Evolutionary conservation across 2,113 vertebrate species (phyloP), one percentile per base, ranked within the genome.

Genomic region (Callionymus lyra): DNA sequence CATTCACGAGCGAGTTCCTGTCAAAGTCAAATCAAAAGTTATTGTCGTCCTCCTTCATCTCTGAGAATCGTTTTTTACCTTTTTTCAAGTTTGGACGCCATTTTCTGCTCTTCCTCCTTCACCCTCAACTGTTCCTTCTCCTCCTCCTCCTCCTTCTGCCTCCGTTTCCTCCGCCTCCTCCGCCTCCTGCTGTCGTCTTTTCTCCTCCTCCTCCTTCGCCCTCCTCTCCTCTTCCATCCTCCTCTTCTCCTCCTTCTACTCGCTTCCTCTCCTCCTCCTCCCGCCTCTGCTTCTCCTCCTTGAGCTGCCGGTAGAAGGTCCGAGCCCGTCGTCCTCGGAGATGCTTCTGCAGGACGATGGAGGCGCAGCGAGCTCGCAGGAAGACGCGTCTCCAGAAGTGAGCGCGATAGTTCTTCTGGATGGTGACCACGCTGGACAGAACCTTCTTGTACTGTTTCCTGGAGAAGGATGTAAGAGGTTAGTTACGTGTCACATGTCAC

Each of bases 371-470:
- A 56, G 90, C 70, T 2, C 73, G 81, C 55, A 86, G 76, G 66
- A 88, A 88, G 16, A 52, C 55, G 6, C 81, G 80, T 55, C 87
- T 84, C 87, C 89, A 90, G 76, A 87, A 91, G 65, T 89, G 80
- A 0, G 90, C 87, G 0, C 90, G 87, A 69, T 89, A 92, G 80
- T 91, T 89, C 81, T 91, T 92, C 77, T 94, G 92, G 72, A 94
- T 90, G 55, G 79, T 78, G 65, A 93, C 54, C 2, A 81, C 75
- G 74, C 89, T 90, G 76, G 76, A 74, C 63, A 83, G 74, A 41
- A 87, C 82, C 65, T 76, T 84, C 68, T 62, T 87, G 34, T 90
- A 94, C 44, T 84, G 87, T 81, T 90, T 92, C 86, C 92, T 94
- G 44, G 1, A 1, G 34, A 37, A 27, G 8, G 21, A 27, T 5